Evolutionary conservation across 92 coral and sea anemone genomes (phyloP), one percentile per base, ranked within the genome.

Genomic region (Porites lobata): DNA sequence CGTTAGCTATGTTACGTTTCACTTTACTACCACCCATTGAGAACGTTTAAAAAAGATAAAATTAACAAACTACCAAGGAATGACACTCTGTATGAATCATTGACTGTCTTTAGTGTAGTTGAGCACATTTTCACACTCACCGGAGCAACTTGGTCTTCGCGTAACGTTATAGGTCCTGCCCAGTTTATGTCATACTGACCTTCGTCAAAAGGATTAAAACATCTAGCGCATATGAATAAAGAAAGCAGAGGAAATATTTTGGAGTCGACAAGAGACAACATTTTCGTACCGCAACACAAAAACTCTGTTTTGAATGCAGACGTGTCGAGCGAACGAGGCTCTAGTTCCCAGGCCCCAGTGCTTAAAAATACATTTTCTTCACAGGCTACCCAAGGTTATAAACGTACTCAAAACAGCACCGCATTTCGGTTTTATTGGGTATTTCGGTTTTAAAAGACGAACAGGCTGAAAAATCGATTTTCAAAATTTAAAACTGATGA

Each of bases 161-260:
- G 91, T 24, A 95, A 82, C 50, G 90, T 71, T 18, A 92, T 82
- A 2, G 99, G 99, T 72, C 99, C 99, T 50, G 94, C 94, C 99
- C 99, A 96, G 72, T 83, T 92, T 54, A 96, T 92, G 72, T 94
- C 99, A 81, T 93, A 96, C 76, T 91, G 87, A 21, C 94, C 84
- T 78, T 96, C 99, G 77, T 96, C 94, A 79, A 96, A 96, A 50
- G 96, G 77, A 47, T 96, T 92, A 67, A 92, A 87, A 69, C 95
- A 92, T 65, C 79, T 80, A 61, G 86, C 94, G 84, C 69, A 78
- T 50, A 85, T 21, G 53, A 95, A 59, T 67, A 93, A 88, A 84
- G 92, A 74, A 38, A 91, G 85, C 66, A 84, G 68, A 59, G 82
- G 61, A 64, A 84, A 50, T 73, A 75, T 15, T 63, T 74, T 73